Base-by-base conservation (phyloP, 2,888 invertebrate genomes). In the Deilephila porcellus region DNA sequence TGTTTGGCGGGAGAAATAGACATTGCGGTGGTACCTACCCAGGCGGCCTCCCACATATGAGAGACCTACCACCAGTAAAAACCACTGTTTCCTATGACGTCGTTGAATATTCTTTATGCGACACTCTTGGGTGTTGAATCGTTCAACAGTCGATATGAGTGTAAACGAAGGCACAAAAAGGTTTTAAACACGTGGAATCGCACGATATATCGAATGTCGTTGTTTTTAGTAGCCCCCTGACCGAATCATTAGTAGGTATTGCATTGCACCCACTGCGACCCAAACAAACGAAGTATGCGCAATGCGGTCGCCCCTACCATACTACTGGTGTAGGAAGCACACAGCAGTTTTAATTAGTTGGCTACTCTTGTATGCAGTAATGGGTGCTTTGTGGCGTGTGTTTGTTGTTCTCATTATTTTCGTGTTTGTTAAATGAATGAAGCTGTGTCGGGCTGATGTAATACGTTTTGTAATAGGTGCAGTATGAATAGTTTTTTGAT, bases 341-440 rank as follows among this genome's bases (percentile, higher is more conserved):
- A 37, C 20, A 67, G 52, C 20, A 67, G 25, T 67, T 67, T 67
- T 67, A 67, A 67, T 67, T 52, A 64, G 64, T 64, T 29, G 29
- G 45, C 8, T 64, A n/a, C 7, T 37, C 45, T 25, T 11, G 67
- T 17, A 45, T 17, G 20, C 25, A 20, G 14, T 25, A 67, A 20
- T 67, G 45, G 14, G 25, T 8, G 67, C 52, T 67, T 52, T 67
- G 45, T 67, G 52, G 11, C 52, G 56, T n/a, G n/a, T 52, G 67
- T 52, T 20, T 37, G 59, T 20, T 60, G 25, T 25, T 67, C 25
- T 20, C 37, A 45, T 64, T 64, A 64, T 19, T 34, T 63, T 19
- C 56, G n/a, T 63, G 62, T 63, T 63, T 34, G 17, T 32, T 29
- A 60, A 32, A 45, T 45, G 45, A 45, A 45, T 45, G 45, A 45